Conservation (phyloP, 2,797 vertebrate species). For the Numenius phaeopus region DNA sequence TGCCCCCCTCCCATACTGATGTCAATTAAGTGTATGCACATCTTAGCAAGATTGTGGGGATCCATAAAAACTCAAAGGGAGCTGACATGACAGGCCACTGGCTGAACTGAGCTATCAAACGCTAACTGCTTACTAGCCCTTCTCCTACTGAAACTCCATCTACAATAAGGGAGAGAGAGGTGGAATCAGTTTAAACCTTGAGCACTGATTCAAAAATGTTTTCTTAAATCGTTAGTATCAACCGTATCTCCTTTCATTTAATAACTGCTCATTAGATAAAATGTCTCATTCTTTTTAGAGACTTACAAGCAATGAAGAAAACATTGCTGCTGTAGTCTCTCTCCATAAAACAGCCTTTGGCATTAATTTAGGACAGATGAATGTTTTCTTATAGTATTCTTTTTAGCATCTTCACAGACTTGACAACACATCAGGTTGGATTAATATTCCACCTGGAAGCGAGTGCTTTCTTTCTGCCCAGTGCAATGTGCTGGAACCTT, state of each 20-base stretch:
- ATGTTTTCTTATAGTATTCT: conserved; percentile 36
- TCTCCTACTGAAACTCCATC: neutral
- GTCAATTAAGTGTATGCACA: neutral
- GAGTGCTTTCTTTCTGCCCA: conserved; percentile 34
- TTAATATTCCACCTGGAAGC: conserved; percentile 64
- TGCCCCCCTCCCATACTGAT: neutral
- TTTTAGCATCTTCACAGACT: conserved; percentile 41
- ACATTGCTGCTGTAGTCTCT: neutral
- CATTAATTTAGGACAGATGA: conserved; percentile 65
- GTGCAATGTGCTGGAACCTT: conserved; percentile 65
- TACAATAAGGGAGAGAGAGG: neutral
- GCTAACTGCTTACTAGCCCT: neutral
- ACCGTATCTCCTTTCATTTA: conserved; percentile 8
- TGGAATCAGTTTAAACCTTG: neutral
- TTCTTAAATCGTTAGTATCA: conserved; percentile 40
- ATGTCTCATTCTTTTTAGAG: conserved; percentile 39
- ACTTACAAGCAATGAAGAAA: conserved; percentile 46
- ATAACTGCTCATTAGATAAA: conserved; percentile 39
- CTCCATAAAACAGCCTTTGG: conserved; percentile 43
- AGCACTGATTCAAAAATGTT: neutral
- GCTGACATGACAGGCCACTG: neutral
- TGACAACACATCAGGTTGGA: conserved; percentile 51
- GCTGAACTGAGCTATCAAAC: neutral
- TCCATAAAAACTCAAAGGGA: neutral
- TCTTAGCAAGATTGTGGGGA: neutral